Conservation (phyloP, 2,113 vertebrate genomes). For the Ailuropoda melanoleuca region DNA sequence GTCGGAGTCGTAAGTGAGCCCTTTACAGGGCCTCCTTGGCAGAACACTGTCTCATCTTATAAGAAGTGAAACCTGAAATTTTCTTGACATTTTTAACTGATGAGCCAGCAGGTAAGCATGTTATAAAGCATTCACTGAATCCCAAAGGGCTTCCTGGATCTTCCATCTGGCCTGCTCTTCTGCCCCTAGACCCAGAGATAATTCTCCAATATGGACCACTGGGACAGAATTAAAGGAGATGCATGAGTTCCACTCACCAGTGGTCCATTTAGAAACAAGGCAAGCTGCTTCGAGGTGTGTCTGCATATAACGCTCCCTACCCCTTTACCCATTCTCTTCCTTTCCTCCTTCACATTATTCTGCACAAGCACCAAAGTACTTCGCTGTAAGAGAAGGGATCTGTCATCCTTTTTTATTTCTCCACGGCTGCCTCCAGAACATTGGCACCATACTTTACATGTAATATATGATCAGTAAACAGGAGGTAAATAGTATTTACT, state of each 20-base stretch:
- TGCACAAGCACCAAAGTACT: not conserved
- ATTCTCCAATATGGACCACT: not conserved
- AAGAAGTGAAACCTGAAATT: not conserved
- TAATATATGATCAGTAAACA: not conserved
- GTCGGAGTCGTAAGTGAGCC: not conserved
- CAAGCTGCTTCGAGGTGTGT: not conserved
- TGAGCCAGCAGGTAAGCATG: not conserved
- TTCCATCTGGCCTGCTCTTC: not conserved
- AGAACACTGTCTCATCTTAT: not conserved
- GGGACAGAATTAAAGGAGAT: not conserved
- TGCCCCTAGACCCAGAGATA: not conserved
- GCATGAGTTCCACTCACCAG: not conserved
- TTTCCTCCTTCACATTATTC: not conserved
- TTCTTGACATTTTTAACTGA: not conserved
- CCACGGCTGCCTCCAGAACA: not conserved
- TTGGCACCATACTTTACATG: not conserved
- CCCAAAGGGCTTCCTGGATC: not conserved
- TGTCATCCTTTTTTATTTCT: not conserved
- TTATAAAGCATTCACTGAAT: not conserved
- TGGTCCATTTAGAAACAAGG: not conserved
- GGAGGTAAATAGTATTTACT: not conserved
- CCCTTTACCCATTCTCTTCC: not conserved
- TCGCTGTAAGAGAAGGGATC: not conserved
- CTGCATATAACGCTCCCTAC: not conserved
- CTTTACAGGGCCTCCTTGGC: not conserved